Evolutionary conservation across 1,140 invertebrate species (phyloP), one percentile per base, ranked within the genome.

Genomic region (Drosophila tristis): DNA sequence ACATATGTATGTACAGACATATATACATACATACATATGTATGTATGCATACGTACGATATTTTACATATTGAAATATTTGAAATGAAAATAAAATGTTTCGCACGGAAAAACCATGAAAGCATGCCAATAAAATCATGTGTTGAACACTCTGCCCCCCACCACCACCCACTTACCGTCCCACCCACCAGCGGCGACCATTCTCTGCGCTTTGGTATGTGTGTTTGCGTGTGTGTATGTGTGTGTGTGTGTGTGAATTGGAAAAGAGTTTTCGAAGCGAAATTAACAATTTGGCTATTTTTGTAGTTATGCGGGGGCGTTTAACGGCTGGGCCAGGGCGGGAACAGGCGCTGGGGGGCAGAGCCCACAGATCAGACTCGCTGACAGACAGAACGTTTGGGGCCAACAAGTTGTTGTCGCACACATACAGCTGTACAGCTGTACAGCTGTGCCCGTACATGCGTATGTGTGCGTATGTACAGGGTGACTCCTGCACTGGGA

Each of bases 121-220:
- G 84, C 82, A 78, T 87, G 82, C 82, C 82, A 87, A 87, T 87
- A 87, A 84, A 82, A 82, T 87, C 84, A 82, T 86, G 81, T 86
- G 78, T 49, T 59, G 8, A 35, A 31, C 29, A 48, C 15, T 65
- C 47, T 42, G 42, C 43, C 70, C 57, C 61, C 8, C 48, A 20
- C 2, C 53, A 23, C 23, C 23, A 3, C 23, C 23, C 23, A 25
- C 23, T 25, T 25, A 25, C 53, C 45, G 16, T 29, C 26, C 6
- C 25, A 45, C n/a, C 23, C 15, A 68, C 26, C 58, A 25, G 0
- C 15, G 26, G 29, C 29, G 7, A 45, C 20, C 15, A 31, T n/a
- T 39, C n/a, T 35, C 31, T 2, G 16, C 26, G n/a, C 42, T 64
- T 44, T 25, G 39, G 45, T 20, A 16, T 51, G 48, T 25, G 13